These are phyloP conservation scores for Piaya cayana DNA, from an alignment of 2,113 vertebrate genomes.

Conservation along the genomic window DNA sequence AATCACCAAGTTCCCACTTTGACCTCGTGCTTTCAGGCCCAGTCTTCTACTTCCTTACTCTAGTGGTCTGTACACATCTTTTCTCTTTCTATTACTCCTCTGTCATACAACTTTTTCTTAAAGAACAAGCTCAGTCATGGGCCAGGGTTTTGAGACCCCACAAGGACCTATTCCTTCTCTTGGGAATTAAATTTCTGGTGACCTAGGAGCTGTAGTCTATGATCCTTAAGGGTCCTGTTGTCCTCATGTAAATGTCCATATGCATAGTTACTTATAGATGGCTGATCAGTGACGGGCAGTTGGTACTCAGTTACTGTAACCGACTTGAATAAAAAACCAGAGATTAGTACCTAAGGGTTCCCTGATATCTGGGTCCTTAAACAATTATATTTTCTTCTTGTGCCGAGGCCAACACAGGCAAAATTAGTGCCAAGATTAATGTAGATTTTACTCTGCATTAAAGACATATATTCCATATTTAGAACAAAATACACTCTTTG, in stretches of 20 bases:
- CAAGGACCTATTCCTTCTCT: not conserved
- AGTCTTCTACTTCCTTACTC: not conserved
- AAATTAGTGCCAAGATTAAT: not conserved
- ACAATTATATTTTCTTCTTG: not conserved
- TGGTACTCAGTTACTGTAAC: not conserved
- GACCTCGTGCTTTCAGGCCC: not conserved
- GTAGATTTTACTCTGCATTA: not conserved
- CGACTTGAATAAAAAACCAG: not conserved
- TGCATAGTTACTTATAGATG: not conserved
- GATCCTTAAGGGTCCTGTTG: not conserved
- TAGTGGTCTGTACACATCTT: fast-evolving
- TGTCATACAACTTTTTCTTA: not conserved
- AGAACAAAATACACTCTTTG: not conserved
- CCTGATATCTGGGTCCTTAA: not conserved
- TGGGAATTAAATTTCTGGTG: not conserved
- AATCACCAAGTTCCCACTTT: not conserved
- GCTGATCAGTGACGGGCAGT: not conserved
- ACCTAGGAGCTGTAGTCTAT: not conserved
- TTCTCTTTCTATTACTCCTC: not conserved
- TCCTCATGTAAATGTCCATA: not conserved
- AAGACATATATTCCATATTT: not conserved
- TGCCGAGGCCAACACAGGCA: not conserved
- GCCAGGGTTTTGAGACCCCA: not conserved
- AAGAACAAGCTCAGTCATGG: not conserved
- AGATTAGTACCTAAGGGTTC: not conserved